Evolutionary conservation across 1,140 invertebrate genomes (phyloP).

Genomic region (Orchestia grillus): DNA sequence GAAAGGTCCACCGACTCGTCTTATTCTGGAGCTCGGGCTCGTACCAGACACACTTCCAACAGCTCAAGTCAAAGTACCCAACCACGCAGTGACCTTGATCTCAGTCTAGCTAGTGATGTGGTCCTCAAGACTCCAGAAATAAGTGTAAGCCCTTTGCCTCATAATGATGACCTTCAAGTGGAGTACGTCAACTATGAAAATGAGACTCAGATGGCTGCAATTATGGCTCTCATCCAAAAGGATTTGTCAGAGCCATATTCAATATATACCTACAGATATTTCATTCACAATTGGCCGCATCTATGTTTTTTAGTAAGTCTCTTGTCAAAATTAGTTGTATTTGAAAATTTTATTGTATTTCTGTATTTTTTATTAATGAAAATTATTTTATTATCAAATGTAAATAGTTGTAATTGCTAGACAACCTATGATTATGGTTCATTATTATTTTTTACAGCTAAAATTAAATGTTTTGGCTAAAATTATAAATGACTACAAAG

Average conservation of each 20-base stretch:
- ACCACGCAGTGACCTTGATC: constrained; percentile 63
- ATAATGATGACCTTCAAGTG: constrained; percentile 63
- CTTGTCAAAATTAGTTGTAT: too few species aligned
- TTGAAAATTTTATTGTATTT: background rate
- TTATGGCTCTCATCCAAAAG: constrained; percentile 98
- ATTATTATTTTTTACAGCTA: background rate
- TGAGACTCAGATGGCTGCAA: constrained; percentile 93
- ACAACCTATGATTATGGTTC: too few species aligned
- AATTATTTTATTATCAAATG: background rate
- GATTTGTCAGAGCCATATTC: constrained; percentile 99
- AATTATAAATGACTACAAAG: too few species aligned
- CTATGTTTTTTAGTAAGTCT: constrained; percentile 92
- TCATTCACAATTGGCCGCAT: constrained; percentile 99
- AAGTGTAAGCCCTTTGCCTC: constrained; percentile 64
- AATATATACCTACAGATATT: constrained; percentile 99
- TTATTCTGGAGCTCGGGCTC: constrained; percentile 65
- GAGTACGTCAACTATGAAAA: constrained; percentile 86
- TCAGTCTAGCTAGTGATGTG: constrained; percentile 65
- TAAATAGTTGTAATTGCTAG: background rate
- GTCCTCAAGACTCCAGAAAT: constrained; percentile 63
- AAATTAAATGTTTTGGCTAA: background rate
- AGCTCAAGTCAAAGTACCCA: constrained; percentile 66
- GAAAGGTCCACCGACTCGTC: constrained; percentile 66
- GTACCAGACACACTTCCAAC: constrained; percentile 67
- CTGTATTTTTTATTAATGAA: background rate